These are phyloP conservation scores for Orussus abietinus DNA, from an alignment of 1,140 invertebrate species.

Conservation along the genomic window DNA sequence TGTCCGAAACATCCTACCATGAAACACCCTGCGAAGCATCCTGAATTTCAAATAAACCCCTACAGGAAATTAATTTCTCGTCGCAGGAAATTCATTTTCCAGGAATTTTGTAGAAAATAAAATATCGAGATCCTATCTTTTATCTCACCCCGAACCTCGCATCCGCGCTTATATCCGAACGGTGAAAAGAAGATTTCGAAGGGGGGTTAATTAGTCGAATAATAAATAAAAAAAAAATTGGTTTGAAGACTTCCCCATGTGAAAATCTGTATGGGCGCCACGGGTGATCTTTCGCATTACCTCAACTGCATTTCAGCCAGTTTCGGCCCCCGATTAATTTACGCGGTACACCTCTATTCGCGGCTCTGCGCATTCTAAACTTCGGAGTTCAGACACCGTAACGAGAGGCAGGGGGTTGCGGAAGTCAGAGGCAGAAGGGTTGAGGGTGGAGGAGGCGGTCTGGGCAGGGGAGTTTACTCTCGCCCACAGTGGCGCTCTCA, in stretches of 20 bases:
- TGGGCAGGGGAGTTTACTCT: neutral
- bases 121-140: too few species aligned
- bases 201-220: neutral
- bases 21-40: too few species aligned
- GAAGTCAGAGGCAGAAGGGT: neutral
- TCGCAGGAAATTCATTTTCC: too few species aligned
- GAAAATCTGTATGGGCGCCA: neutral
- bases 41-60: too few species aligned
- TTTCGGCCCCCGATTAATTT: conserved; percentile 23
- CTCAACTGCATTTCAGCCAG: conserved; percentile 22
- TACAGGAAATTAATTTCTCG: too few species aligned
- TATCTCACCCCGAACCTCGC: too few species aligned
- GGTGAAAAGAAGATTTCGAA: neutral
- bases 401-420: conserved; percentile 7
- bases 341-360: conserved; percentile 14
- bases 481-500: neutral
- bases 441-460: neutral
- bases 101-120: too few species aligned
- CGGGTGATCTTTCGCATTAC: neutral
- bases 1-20: too few species aligned
- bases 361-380: neutral
- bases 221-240: neutral
- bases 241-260: neutral
- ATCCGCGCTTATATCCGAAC: too few species aligned
- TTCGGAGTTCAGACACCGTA: conserved; percentile 18